Evolutionary conservation across 2,888 invertebrate genomes (phyloP).

Genomic region (Drosophila neutralis): DNA sequence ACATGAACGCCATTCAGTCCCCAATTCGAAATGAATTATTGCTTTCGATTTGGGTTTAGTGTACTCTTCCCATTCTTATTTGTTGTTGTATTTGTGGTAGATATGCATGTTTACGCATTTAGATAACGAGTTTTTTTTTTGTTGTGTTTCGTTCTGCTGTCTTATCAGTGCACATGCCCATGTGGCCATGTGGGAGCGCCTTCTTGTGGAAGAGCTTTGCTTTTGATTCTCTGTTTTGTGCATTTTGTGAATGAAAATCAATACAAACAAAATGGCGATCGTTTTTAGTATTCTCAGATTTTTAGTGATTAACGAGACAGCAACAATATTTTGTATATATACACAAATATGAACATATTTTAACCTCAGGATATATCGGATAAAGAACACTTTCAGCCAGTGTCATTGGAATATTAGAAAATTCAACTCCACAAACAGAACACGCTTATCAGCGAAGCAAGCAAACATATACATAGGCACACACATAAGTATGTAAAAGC

Average conservation of each 20-base stretch:
- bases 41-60: constrained; percentile 19
- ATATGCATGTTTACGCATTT: constrained; percentile 53
- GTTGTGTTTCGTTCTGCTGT: neutral
- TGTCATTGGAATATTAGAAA: constrained; percentile 26
- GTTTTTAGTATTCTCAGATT: neutral
- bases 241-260: constrained; percentile 53
- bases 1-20: constrained; percentile 3
- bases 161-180: constrained; percentile 31
- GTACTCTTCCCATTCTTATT: constrained; percentile 13
- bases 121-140: constrained; percentile 35
- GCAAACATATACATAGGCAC: neutral
- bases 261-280: constrained; percentile 46
- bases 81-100: constrained; percentile 29
- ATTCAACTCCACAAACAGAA: constrained; percentile 25
- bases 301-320: constrained; percentile 7
- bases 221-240: constrained; percentile 31
- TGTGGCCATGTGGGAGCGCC: neutral
- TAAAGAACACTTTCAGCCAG: constrained; percentile 14
- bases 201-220: constrained; percentile 22
- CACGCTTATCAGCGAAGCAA: constrained; percentile 40
- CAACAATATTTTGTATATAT: neutral
- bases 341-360: neutral
- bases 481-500: constrained; percentile 2
- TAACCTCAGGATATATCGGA: neutral
- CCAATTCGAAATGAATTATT: constrained; percentile 43